Base-by-base conservation (phyloP, 1,140 invertebrate genomes). In the Triops cancriformis region DNA sequence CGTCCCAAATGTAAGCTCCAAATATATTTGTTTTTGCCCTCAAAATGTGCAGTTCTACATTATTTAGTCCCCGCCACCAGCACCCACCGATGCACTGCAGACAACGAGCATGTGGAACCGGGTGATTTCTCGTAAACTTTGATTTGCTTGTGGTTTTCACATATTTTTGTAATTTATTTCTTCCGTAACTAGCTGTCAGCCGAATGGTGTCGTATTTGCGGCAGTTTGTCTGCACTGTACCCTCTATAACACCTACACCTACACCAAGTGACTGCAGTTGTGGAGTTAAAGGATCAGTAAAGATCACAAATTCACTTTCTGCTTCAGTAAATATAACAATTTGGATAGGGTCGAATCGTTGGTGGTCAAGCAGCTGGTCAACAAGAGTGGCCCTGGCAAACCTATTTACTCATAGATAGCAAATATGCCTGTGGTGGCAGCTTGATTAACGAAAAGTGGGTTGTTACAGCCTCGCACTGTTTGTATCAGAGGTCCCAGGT, bases 401-500 rank as follows among this genome's bases (percentile, higher is more conserved):
- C 37, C 0, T 43, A 37, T 73, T 41, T 77, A 26, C 7, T 41
- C 2, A 1, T 64, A n/a, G 72, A 72, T 23, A 26, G 26, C 26
- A 0, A 9, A 31, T 23, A 12, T 1, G 3, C 1, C 51, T 87
- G 86, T 80, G 86, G 86, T 7, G 86, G 85, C 26, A 83, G 84
- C 7, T 80, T 86, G 1, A 83, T 87, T 10, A 80, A 82, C 76
- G 79, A 79, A 7, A 81, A 83, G 23, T 87, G 85, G 85, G 82
- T 87, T 1, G 64, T 86, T 27, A 86, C 86, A 9, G 85, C 86
- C 0, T 84, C 84, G 12, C 85, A 86, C 78, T 87, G 86, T 79
- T 14, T 80, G 37, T 76, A 37, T 41, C 43, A 26, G 1, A 23
- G 27, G 18, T 72, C 72, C 31, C 64, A 74, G 23, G 76, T 79